Conservation (phyloP, 2,797 vertebrate species). For the Chaunax sp. region DNA sequence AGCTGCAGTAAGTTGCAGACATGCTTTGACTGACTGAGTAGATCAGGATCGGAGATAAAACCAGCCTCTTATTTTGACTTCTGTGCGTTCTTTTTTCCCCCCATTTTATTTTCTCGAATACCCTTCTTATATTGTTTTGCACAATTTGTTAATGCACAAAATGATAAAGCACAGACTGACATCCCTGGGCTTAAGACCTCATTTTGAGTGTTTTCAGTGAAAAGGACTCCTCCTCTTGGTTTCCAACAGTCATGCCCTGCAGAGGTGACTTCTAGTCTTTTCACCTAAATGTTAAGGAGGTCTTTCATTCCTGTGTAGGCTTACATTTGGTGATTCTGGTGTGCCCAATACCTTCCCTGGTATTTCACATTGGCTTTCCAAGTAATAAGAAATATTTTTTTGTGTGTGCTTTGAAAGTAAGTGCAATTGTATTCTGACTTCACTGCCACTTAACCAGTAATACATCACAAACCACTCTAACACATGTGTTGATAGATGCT, state of each 20-base stretch:
- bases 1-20: conserved; percentile 32
- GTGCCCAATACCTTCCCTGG: neutral
- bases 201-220: conserved; percentile 33
- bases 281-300: conserved; percentile 18
- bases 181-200: conserved; percentile 35
- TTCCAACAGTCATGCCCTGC: conserved; percentile 41
- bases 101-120: conserved; percentile 18
- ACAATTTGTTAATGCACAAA: conserved; percentile 36
- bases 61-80: conserved; percentile 13
- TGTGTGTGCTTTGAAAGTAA: conserved; percentile 33
- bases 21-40: too few species aligned
- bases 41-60: conserved; percentile 7
- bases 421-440: conserved; percentile 49
- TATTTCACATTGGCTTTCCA: neutral
- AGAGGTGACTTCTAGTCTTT: conserved; percentile 44
- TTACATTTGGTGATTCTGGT: conserved; percentile 14
- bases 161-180: conserved; percentile 14
- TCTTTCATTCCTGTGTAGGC: conserved; percentile 28
- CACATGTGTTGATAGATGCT: conserved; percentile 68
- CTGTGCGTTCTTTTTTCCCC: conserved; percentile 5
- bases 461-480: conserved; percentile 58
- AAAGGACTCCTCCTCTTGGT: conserved; percentile 36
- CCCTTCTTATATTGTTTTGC: conserved; percentile 6
- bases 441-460: conserved; percentile 46
- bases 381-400: conserved; percentile 29